Evolutionary conservation across 2,888 invertebrate genomes (phyloP).

Genomic region (Nymphalis urticae): DNA sequence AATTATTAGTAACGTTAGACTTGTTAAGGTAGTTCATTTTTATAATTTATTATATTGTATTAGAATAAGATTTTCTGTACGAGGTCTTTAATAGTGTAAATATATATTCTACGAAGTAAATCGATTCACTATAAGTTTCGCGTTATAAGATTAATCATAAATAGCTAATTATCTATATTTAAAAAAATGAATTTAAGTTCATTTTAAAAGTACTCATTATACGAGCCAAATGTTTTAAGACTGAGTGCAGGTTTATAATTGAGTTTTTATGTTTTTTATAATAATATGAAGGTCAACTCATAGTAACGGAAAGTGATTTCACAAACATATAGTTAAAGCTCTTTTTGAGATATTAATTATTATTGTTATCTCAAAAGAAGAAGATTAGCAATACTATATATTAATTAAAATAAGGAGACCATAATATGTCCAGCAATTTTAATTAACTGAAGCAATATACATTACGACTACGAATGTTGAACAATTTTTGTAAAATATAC

Average conservation of each 20-base stretch:
- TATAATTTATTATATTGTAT: constrained; percentile 50
- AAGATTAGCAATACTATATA: constrained; percentile 12
- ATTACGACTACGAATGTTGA: constrained; percentile 20
- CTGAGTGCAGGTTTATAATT: constrained; percentile 72
- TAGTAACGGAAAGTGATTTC: constrained; percentile 14
- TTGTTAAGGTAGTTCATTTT: constrained; percentile 57
- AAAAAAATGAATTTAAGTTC: constrained; percentile 45
- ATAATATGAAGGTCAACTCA: constrained; percentile 27
- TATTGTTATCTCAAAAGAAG: constrained; percentile 17
- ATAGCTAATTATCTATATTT: constrained; percentile 35
- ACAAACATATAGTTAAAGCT: constrained; percentile 7
- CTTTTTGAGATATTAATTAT: constrained; percentile 19
- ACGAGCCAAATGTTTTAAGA: constrained; percentile 80
- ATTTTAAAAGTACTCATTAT: constrained; percentile 67
- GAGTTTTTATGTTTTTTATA: constrained; percentile 51
- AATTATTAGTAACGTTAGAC: constrained; percentile 59
- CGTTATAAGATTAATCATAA: constrained; percentile 47
- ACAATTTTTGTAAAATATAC: constrained; percentile 21
- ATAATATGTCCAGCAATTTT: constrained; percentile 27
- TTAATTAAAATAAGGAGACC: constrained; percentile 16
- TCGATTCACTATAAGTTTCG: constrained; percentile 31
- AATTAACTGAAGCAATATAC: constrained; percentile 33
- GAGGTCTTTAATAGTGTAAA: constrained; percentile 56
- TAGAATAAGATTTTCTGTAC: constrained; percentile 42
- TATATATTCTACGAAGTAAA: constrained; percentile 46